Percentiles rank a stretch among this genome's conserved stretches.
Evolutionary conservation across 2,797 vertebrate species (phyloP).

Genomic region (Urocyon cinereoargenteus): DNA sequence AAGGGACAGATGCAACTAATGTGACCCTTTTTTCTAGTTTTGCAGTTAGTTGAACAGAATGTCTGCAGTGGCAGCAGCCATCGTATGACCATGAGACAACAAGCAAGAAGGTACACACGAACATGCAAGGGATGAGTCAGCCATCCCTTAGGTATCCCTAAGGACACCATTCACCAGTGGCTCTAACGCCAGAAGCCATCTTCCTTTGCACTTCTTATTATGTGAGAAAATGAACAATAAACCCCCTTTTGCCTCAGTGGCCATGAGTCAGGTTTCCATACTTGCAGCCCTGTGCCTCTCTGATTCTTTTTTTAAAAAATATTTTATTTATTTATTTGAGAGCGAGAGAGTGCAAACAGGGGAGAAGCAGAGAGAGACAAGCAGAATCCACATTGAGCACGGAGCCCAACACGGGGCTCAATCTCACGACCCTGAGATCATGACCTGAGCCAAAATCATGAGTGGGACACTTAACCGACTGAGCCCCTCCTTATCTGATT

Average conservation of each 20-base stretch:
- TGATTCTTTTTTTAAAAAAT: neutral
- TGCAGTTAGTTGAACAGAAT: neutral
- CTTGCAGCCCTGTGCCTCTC: neutral
- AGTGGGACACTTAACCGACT: neutral
- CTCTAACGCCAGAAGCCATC: neutral
- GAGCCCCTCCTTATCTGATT: neutral
- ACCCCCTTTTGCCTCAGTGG: neutral
- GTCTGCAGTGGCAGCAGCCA: constrained; percentile 4
- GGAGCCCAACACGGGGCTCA: neutral
- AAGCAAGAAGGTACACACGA: neutral
- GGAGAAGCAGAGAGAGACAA: neutral
- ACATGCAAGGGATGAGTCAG: neutral
- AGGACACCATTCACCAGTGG: neutral
- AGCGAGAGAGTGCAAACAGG: neutral
- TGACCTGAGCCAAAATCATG: neutral
- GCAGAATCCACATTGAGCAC: neutral
- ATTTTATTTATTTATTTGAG: neutral
- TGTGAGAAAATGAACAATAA: neutral
- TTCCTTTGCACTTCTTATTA: neutral
- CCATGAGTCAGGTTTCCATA: neutral
- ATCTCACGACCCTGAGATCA: neutral
- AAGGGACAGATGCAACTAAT: neutral
- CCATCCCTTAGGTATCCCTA: no score
- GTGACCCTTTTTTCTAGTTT: neutral
- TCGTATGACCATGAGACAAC: neutral